Base-by-base conservation (phyloP, 2,113 vertebrate species). In the Colistium nudipinnis region DNA sequence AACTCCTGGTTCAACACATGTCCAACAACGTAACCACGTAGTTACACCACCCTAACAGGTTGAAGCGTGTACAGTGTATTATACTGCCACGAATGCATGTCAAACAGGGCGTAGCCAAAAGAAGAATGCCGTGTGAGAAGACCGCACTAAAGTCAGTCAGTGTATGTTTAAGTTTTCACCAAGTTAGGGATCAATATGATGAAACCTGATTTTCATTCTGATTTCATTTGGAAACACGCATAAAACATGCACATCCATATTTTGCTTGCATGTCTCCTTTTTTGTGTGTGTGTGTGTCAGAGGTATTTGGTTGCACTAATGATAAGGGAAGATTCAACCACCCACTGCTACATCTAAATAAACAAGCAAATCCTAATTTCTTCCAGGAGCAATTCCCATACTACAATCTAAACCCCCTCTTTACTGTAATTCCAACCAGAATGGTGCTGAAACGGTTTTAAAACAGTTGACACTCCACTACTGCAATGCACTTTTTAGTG, bases 31-130 rank as follows among this genome's bases (percentile, higher is more conserved):
- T 39, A 44, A 52, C 14, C 38, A 4, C 9, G 25, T 52, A 38
- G 12, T 54, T 55, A 16, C 43, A n/a, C 17, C 30, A 59, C 33
- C 47, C 36, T 30, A 64, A 61, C 10, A 27, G 0, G 35, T 43
- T 44, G 20, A 51, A n/a, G 68, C 82, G 65, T 77, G 59, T 30
- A 36, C 25, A 62, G 19, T 61, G 51, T 35, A 52, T 35, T 57
- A 30, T 41, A 71, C 51, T 61, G 39, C 62, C 54, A 62, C 57
- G 12, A 44, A 24, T 60, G 69, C 83, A 83, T 77, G 62, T 72
- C 6, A 33, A 31, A 56, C 16, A 47, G 28, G 39, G 45, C 41
- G 66, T 52, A 55, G 47, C 30, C 52, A n/a, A 63, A 57, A 44
- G 3, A 33, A 17, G 60, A 35, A 39, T 30, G 8, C 27, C 25